A percentile compares a stretch with the other conserved stretches of the same genome.
Conservation (phyloP, 2,113 vertebrate genomes). For the Boulengeromyrus knoepffleri region DNA sequence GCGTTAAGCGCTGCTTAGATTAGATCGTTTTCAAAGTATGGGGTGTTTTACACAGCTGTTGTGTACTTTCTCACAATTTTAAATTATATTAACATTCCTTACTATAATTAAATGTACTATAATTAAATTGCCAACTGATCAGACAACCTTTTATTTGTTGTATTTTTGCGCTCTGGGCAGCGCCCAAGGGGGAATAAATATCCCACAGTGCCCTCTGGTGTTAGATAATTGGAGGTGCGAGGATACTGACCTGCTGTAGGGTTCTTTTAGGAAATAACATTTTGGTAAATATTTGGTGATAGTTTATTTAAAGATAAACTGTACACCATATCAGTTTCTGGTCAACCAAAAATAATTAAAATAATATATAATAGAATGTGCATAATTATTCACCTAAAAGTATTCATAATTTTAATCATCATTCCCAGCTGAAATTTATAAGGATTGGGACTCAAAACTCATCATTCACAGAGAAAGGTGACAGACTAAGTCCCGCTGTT, state of each 20-base stretch:
- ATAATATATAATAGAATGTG: neutral
- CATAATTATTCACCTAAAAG: neutral
- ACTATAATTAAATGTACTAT: neutral
- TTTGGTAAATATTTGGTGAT: neutral
- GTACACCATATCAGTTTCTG: neutral
- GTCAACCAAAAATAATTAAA: neutral
- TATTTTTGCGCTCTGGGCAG: neutral
- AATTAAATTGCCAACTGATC: neutral
- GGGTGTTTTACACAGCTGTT: neutral
- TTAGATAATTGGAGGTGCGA: neutral
- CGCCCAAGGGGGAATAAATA: neutral
- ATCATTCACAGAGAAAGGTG: neutral
- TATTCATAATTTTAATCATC: neutral
- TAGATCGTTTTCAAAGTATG: neutral
- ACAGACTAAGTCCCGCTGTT: neutral
- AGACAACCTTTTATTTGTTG: neutral
- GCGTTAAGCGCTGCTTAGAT: neutral
- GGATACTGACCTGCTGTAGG: neutral
- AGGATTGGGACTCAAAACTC: neutral
- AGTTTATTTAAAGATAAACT: neutral
- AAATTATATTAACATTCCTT: neutral
- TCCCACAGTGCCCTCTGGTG: slow-evolving; percentile 34
- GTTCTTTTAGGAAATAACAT: neutral
- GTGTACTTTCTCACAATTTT: neutral
- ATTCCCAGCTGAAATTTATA: neutral